Conservation (phyloP, 1,140 invertebrate genomes). For the Penaeus chinensis region DNA sequence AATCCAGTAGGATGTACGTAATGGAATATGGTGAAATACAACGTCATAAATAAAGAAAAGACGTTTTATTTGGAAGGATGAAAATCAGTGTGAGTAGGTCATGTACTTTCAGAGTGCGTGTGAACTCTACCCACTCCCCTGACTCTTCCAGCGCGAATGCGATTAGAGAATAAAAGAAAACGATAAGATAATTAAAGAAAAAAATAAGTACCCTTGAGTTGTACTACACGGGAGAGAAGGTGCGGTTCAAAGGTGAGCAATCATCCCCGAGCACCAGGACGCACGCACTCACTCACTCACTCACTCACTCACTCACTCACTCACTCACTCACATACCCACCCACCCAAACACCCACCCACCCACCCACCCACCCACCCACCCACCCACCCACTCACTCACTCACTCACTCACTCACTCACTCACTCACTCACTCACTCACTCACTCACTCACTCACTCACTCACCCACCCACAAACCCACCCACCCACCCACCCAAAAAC, state of each 20-base stretch:
- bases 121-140: too few relatives aligned
- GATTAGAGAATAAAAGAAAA: too few relatives aligned
- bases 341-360: too few relatives aligned
- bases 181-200: too few relatives aligned
- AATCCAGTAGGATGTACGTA: too few relatives aligned
- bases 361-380: background rate
- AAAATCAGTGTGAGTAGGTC: too few relatives aligned
- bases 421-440: background rate
- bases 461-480: background rate
- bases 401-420: background rate
- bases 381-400: background rate
- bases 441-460: background rate
- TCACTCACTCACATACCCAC: background rate
- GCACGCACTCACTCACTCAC: background rate
- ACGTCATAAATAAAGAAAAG: too few relatives aligned
- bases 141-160: too few relatives aligned
- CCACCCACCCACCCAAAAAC: background rate
- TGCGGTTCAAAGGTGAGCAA: background rate
- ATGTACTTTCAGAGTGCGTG: too few relatives aligned
- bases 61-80: too few relatives aligned
- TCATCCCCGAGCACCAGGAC: background rate
- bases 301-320: background rate
- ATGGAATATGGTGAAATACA: too few relatives aligned
- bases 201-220: background rate
- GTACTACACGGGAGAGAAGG: background rate